Conservation (phyloP, 2,888 invertebrate species). For the Ennomos quercinarius region DNA sequence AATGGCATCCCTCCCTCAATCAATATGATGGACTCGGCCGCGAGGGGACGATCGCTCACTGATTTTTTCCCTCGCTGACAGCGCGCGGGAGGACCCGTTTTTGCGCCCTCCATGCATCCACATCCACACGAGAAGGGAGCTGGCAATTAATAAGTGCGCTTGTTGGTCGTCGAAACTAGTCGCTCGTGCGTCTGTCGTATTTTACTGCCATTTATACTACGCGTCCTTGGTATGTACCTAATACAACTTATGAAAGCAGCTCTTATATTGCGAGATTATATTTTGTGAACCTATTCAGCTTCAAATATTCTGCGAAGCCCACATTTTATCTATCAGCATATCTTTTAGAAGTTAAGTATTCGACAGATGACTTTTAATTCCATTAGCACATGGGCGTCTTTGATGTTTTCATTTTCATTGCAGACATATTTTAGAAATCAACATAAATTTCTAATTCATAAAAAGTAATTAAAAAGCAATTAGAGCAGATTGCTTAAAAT, state of each 20-base stretch:
- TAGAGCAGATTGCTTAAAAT: constrained; percentile 78
- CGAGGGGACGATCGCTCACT: constrained; percentile 86
- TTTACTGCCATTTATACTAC: constrained; percentile 15
- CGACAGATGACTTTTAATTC: background rate
- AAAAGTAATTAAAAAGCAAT: constrained; percentile 84
- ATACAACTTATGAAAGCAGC: too few species aligned
- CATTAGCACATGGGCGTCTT: constrained; percentile 9
- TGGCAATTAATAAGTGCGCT: constrained; percentile 81
- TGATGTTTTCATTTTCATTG: constrained; percentile 27
- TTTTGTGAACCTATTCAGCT: too few species aligned
- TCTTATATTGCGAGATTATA: too few species aligned
- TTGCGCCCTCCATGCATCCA: constrained; percentile 78
- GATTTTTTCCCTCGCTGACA: constrained; percentile 86
- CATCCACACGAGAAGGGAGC: constrained; percentile 74
- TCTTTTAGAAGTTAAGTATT: background rate
- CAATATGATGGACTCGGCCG: constrained; percentile 86
- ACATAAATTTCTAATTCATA: constrained; percentile 55
- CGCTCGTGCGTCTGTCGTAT: constrained; percentile 27
- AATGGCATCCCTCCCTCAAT: constrained; percentile 86
- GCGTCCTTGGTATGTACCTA: too few species aligned
- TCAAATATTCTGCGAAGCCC: background rate
- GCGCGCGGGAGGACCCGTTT: constrained; percentile 82
- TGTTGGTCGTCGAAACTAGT: constrained; percentile 53
- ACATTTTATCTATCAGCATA: background rate
- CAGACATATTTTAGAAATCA: constrained; percentile 33